phyloP scores from a whole-genome alignment of 1,140 invertebrate species.

The Saccostrea echinata region DNA sequence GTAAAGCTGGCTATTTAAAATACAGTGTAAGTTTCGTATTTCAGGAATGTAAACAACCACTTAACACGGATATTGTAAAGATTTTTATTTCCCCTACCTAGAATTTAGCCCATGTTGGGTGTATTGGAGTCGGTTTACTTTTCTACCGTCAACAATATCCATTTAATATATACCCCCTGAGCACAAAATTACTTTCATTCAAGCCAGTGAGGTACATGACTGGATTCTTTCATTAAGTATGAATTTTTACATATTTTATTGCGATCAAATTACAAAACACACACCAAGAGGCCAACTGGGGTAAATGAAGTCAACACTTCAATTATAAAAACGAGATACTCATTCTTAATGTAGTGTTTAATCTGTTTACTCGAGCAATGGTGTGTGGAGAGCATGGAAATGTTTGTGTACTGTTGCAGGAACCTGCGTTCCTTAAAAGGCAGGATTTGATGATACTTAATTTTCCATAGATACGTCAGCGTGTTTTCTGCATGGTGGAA shows the following conservation, averaged over 20 bases:
- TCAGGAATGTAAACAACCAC: background rate
- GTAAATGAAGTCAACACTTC: background rate
- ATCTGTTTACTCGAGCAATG: background rate
- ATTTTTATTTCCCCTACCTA: background rate
- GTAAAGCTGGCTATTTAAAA: constrained; percentile 17
- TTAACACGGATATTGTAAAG: background rate
- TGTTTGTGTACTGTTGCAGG: background rate
- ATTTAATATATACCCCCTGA: background rate
- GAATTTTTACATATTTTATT: background rate
- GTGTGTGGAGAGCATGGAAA: background rate
- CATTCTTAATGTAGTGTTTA: constrained; percentile 13
- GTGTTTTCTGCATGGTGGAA: too few relatives aligned
- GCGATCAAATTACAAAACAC: constrained; percentile 27
- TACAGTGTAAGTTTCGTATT: constrained; percentile 1
- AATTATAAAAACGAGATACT: background rate
- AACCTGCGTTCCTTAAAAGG: background rate
- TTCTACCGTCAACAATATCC: background rate
- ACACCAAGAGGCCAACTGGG: background rate
- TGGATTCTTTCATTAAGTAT: constrained; percentile 5
- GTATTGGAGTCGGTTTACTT: background rate
- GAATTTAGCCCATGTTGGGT: background rate
- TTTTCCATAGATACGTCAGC: background rate
- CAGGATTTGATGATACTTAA: background rate
- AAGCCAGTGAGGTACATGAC: background rate
- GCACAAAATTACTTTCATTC: constrained; percentile 31